Evolutionary conservation across 2,888 invertebrate genomes (phyloP), one percentile per base, ranked within the genome.

Genomic region (Diplazon laetatorius): DNA sequence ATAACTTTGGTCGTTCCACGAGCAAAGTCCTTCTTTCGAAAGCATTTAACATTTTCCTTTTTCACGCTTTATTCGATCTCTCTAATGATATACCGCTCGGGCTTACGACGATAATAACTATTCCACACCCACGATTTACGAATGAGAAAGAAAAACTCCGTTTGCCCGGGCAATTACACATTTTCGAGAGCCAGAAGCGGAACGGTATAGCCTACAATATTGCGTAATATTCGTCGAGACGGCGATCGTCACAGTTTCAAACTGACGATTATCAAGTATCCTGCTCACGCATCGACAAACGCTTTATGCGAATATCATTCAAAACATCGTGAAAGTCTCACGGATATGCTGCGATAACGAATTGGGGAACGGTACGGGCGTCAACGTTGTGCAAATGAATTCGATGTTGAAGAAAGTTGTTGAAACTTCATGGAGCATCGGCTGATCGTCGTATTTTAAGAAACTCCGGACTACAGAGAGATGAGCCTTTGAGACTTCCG

Each of bases 241-340:
- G 62, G n/a, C 57, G 30, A 44, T 59, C 65, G 2, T 44, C 35
- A 9, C 22, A 46, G 57, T 70, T 63, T 71, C 42, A 39, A 22
- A 66, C 65, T 37, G 68, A 65, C 16, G 65, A 52, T 50, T 78
- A 75, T 78, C 69, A 52, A 70, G 65, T 65, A 63, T 65, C 50
- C 59, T 42, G 70, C 50, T 78, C 50, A 76, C 78, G 65, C 63
- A 37, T 59, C 70, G 52, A 65, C 57, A 71, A 76, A 66, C 71
- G 10, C 66, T 39, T 76, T 46, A 20, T 55, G 57, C 60, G 55
- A 71, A 66, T 71, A 37, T 65, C 35, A 52, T 60, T 76, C 46
- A 18, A 10, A 63, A 68, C 69, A 30, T 73, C 48, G 52, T 42
- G 9, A 25, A 37, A 44, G 16, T 16, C 22, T 1, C 39, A 39